Base-by-base conservation (phyloP, 2,113 vertebrate genomes). In the Numida meleagris region DNA sequence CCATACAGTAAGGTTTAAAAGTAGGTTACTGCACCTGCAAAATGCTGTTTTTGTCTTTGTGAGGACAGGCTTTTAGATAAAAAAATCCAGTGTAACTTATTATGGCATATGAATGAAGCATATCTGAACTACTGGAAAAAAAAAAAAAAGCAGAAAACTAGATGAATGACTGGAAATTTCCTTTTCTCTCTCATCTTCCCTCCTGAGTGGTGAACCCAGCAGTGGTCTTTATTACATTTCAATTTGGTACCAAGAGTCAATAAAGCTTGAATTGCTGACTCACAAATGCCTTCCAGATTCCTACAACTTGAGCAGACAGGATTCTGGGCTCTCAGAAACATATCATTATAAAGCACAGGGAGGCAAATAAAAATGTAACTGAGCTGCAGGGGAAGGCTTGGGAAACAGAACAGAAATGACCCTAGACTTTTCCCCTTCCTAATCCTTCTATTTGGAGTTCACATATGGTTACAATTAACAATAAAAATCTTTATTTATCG, bases 401-500 rank as follows among this genome's bases (percentile, higher is more conserved):
- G 94, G 93, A 97, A 96, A 58, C 48, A 93, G 83, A 85, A 90
- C 68, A 66, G 46, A 80, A 53, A 9, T 4, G 17, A 43, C 50
- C 72, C 67, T 8, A 53, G 59, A 45, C 31, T 67, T 74, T 79
- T 81, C 34, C 88, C 61, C 48, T 88, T 76, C 71, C 73, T 84
- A 65, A 91, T 68, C 80, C 43, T 93, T 15, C 63, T 51, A 43
- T 75, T 33, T 83, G 90, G 61, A 73, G 71, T 16, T 79, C 80
- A 75, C 94, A 93, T 63, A 59, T 93, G 94, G 86, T 93, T 95
- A 86, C 77, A 83, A 95, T 96, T 96, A 96, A 38, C 53, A 12
- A 59, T 24, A 48, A 86, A 96, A 89, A 88, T 33, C 80, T 74
- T 42, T 66, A 90, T 94, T 95, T 95, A 84, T 95, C 92, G 88